These are phyloP conservation scores for Acanthoscelides obtectus DNA, from an alignment of 2,888 invertebrate species.

Conservation along the genomic window DNA sequence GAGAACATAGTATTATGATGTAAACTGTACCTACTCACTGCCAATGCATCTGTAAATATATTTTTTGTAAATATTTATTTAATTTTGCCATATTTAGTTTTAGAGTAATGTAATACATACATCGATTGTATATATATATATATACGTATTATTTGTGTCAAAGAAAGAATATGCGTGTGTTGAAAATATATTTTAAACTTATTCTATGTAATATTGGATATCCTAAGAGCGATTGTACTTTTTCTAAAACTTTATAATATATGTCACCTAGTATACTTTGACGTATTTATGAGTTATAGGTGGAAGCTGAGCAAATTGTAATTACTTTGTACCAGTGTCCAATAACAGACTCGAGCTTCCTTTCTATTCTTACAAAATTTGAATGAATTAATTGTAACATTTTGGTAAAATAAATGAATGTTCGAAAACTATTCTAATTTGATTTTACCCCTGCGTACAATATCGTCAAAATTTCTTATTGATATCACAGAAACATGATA, in stretches of 20 bases:
- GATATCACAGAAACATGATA: too few species aligned
- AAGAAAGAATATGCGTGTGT: neutral
- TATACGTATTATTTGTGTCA: neutral
- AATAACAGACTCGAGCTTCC: neutral
- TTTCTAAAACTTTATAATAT: neutral
- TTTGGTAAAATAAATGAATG: neutral
- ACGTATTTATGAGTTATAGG: neutral
- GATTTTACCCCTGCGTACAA: neutral
- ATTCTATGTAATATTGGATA: neutral
- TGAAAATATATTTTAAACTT: neutral
- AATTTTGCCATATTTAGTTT: conserved; percentile 13
- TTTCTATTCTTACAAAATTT: neutral
- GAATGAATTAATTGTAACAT: neutral
- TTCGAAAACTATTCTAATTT: neutral
- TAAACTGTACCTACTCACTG: conserved; percentile 28
- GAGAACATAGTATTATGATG: conserved; percentile 21
- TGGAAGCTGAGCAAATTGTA: neutral
- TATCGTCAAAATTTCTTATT: too few species aligned
- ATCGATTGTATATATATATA: neutral
- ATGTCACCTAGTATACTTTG: too few species aligned
- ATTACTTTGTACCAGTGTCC: neutral
- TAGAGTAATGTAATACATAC: neutral
- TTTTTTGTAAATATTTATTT: conserved; percentile 28
- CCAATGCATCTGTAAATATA: conserved; percentile 26
- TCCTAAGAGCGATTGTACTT: neutral